These are phyloP conservation scores for Cettia cetti DNA, from an alignment of 2,113 vertebrate species.

Conservation along the genomic window DNA sequence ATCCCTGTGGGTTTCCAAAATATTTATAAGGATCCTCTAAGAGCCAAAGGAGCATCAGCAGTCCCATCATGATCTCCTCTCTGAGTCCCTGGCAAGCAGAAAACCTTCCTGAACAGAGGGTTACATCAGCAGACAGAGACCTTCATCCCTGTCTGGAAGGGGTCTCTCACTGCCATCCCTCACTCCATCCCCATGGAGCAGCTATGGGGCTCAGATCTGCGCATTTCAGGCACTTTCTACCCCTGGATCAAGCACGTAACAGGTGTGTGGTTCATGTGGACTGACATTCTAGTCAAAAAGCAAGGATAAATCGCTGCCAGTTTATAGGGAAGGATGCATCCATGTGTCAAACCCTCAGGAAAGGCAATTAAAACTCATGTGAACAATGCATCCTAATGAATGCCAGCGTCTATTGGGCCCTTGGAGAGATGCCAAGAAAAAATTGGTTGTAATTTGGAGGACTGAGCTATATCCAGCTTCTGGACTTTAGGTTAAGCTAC, in stretches of 20 bases:
- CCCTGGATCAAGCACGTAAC: neutral
- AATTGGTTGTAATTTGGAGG: neutral
- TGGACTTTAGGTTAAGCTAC: neutral
- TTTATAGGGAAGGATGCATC: neutral
- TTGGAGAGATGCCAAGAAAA: neutral
- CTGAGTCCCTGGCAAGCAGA: neutral
- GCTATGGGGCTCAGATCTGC: neutral
- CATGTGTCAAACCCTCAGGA: neutral
- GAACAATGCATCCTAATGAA: neutral
- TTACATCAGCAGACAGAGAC: neutral
- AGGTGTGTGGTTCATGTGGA: neutral
- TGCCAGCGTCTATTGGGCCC: neutral
- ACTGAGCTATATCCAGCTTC: neutral
- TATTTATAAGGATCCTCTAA: rapidly evolving
- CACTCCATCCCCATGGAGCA: neutral
- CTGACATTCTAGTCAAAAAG: neutral
- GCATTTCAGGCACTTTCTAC: neutral
- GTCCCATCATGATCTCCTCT: neutral
- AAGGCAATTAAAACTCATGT: neutral
- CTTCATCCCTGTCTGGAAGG: neutral
- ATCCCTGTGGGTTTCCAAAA: neutral
- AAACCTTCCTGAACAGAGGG: neutral
- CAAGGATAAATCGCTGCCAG: neutral
- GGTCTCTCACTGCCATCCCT: neutral
- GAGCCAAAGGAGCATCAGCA: neutral